A percentile compares a stretch with the other conserved stretches of the same genome.
phyloP scores from a whole-genome alignment of 2,797 vertebrate species.

The Catostomus latipinnis region DNA sequence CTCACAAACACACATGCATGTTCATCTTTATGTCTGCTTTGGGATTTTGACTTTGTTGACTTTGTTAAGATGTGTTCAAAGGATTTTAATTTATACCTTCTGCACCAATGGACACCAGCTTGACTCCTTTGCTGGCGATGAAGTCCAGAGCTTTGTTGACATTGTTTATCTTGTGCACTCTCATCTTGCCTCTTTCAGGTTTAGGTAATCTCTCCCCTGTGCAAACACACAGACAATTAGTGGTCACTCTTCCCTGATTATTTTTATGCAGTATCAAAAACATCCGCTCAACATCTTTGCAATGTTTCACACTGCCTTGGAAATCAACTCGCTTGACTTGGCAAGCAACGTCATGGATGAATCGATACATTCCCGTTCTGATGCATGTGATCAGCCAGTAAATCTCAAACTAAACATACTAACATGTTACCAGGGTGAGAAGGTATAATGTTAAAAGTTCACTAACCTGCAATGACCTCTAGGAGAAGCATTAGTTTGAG shows the following conservation, averaged over 20 bases:
- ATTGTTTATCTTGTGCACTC: constrained; percentile 98
- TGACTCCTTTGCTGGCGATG: constrained; percentile 96
- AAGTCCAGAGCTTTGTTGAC: constrained; percentile 96
- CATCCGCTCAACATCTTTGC: background rate
- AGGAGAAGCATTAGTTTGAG: constrained; percentile 96
- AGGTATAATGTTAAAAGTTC: background rate
- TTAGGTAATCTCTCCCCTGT: constrained; percentile 92
- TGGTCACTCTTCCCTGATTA: constrained; percentile 1
- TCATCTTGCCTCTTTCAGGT: constrained; percentile 94
- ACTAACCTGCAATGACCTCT: constrained; percentile 91
- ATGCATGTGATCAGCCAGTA: background rate
- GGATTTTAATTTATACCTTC: constrained; percentile 79
- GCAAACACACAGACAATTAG: background rate
- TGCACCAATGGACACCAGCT: constrained; percentile 93
- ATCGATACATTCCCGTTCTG: background rate
- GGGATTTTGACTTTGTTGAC: constrained; percentile 10
- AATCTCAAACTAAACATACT: no score
- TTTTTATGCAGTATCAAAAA: constrained; percentile 2
- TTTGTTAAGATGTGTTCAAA: background rate
- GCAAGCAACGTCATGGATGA: background rate
- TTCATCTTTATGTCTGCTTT: background rate
- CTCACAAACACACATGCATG: constrained; percentile 13
- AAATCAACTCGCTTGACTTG: background rate
- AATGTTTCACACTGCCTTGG: background rate
- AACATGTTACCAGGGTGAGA: background rate